These are phyloP conservation scores for Xenentodon cancila DNA, from an alignment of 2,797 vertebrate genomes.

Conservation along the genomic window DNA sequence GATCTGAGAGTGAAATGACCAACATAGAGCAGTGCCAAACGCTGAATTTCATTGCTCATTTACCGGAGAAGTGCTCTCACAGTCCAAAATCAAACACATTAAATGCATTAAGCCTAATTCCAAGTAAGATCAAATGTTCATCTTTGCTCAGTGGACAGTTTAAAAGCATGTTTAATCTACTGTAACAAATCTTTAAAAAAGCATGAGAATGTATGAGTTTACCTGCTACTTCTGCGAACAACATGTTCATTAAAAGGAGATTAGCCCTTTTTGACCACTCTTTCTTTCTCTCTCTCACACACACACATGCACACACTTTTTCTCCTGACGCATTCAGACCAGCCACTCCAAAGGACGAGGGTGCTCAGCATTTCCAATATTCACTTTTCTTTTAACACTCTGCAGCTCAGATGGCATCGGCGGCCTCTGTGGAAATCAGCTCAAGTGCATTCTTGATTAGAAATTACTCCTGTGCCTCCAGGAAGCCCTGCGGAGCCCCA, in stretches of 20 bases:
- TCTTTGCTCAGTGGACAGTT: constrained; percentile 19
- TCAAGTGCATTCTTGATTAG: constrained; percentile 74
- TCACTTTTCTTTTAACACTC: constrained; percentile 57
- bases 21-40: not conserved
- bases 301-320: constrained; percentile 55
- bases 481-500: constrained; percentile 7
- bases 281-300: constrained; percentile 27
- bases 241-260: constrained; percentile 84
- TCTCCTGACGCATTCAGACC: constrained; percentile 52
- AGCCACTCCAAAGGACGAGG: constrained; percentile 56
- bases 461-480: constrained; percentile 53
- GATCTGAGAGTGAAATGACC: not conserved
- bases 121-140: constrained; percentile 4
- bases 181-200: constrained; percentile 44
- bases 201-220: constrained; percentile 49
- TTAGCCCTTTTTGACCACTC: constrained; percentile 63
- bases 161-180: constrained; percentile 43
- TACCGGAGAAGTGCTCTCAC: not conserved
- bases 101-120: not conserved
- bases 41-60: not conserved
- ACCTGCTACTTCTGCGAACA: constrained; percentile 54
- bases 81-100: constrained; percentile 9
- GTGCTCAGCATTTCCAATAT: constrained; percentile 67
- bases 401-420: constrained; percentile 44
- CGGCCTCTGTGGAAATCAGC: constrained; percentile 59